A percentile compares a stretch with the other conserved stretches of the same genome.
Conservation (phyloP, 1,140 invertebrate genomes). For the Musca vetustissima region DNA sequence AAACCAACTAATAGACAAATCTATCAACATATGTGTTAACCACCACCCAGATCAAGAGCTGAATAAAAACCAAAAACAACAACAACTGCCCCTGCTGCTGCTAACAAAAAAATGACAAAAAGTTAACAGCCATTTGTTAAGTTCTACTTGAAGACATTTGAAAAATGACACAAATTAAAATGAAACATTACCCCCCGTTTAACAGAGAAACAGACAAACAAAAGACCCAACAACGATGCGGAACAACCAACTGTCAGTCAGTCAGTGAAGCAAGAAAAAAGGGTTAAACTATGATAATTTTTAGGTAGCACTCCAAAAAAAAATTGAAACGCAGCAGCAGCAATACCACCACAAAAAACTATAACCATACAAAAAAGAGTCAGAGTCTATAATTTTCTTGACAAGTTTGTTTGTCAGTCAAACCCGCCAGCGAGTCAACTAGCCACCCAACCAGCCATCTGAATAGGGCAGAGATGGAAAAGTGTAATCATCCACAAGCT, state of each 20-base stretch:
- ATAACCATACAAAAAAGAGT: no score
- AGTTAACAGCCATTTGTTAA: constrained; percentile 15
- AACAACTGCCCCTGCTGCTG: no score
- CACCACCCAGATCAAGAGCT: not conserved
- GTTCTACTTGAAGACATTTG: constrained; percentile 11
- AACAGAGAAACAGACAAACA: not conserved
- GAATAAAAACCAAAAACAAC: no score
- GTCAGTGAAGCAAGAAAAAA: constrained; percentile 2
- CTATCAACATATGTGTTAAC: constrained; percentile 9
- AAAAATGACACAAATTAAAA: constrained; percentile 20
- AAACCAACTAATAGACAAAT: not conserved
- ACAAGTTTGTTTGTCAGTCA: constrained; percentile 3
- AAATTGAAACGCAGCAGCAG: not conserved
- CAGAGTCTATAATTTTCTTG: constrained; percentile 20
- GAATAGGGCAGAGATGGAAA: not conserved
- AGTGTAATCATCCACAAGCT: not conserved
- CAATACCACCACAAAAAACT: no score
- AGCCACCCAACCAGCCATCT: not conserved
- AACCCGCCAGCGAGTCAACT: not conserved
- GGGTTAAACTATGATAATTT: constrained; percentile 15
- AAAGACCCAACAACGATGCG: not conserved
- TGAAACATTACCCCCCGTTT: not conserved
- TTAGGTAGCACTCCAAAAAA: constrained; percentile 12
- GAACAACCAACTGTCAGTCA: not conserved
- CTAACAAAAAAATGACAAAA: not conserved